A percentile compares a stretch with the other conserved stretches of the same genome.
Evolutionary conservation across 2,113 vertebrate genomes (phyloP).

Genomic region (Aptenodytes forsteri): DNA sequence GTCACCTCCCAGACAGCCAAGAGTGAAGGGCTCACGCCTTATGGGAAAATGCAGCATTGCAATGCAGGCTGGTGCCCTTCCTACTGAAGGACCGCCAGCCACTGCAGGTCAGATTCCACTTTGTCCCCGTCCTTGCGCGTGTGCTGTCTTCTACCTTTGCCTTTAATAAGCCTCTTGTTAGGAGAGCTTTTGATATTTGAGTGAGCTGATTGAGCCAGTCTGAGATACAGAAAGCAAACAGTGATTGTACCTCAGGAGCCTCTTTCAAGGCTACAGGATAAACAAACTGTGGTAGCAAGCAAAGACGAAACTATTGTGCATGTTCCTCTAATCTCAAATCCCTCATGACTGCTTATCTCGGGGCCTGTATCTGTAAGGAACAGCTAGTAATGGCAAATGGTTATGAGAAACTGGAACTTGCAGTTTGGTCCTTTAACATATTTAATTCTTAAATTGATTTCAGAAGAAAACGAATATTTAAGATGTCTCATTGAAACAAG

Average conservation of each 20-base stretch:
- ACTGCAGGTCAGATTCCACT: background rate
- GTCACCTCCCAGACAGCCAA: background rate
- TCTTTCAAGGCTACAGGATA: background rate
- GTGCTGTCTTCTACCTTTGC: background rate
- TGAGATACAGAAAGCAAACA: background rate
- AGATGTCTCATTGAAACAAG: background rate
- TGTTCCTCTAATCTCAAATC: background rate
- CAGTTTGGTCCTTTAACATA: background rate
- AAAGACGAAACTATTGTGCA: background rate
- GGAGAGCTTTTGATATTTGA: background rate
- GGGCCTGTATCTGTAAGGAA: background rate
- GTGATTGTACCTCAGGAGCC: background rate
- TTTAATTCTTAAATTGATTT: background rate
- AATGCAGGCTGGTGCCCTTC: background rate
- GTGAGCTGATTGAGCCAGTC: background rate
- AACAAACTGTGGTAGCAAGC: background rate
- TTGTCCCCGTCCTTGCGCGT: accelerated
- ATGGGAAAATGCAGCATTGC: background rate
- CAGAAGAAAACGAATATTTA: background rate
- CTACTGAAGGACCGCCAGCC: background rate
- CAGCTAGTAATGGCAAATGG: background rate
- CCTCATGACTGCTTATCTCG: background rate
- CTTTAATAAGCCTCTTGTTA: background rate
- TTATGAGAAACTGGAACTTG: background rate
- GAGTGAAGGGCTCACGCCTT: background rate